Percentiles rank a stretch among this genome's conserved stretches.
phyloP scores from a whole-genome alignment of 2,113 vertebrate genomes.

The Notarius lentiginosus region DNA sequence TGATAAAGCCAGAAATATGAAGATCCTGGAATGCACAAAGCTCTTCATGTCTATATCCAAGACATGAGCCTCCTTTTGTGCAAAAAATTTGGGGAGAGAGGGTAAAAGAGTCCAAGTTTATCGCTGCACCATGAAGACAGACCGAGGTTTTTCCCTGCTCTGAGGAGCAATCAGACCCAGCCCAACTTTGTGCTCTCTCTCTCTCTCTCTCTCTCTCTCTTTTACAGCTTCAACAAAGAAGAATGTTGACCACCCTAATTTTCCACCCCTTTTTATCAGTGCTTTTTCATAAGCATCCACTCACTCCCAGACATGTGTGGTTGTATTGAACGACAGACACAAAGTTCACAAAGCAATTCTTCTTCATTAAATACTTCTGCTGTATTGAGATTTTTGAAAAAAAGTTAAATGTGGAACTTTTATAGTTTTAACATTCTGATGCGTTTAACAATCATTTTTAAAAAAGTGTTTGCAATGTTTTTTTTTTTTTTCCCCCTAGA shows the following conservation, averaged over 20 bases:
- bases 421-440: background rate
- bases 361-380: slow-evolving; percentile 30
- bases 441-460: background rate
- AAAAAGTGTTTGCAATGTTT: slow-evolving; percentile 9
- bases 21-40: slow-evolving; percentile 74
- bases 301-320: slow-evolving; percentile 68
- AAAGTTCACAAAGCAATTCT: slow-evolving; percentile 56
- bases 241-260: slow-evolving; percentile 77
- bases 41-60: slow-evolving; percentile 74
- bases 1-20: slow-evolving; percentile 69
- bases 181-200: slow-evolving; percentile 67
- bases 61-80: slow-evolving; percentile 72
- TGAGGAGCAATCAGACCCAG: slow-evolving; percentile 74
- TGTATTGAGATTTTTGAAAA: background rate
- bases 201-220: slow-evolving; percentile 60
- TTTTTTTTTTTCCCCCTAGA: background rate
- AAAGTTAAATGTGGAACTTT: background rate
- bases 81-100: slow-evolving; percentile 54
- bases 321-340: slow-evolving; percentile 68
- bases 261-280: slow-evolving; percentile 77
- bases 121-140: slow-evolving; percentile 73
- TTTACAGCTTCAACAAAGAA: slow-evolving; percentile 78
- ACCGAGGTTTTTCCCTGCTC: slow-evolving; percentile 66
- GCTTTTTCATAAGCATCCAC: slow-evolving; percentile 72
- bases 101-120: slow-evolving; percentile 64